Evolutionary conservation across 2,888 invertebrate species (phyloP).

Genomic region (Oeneis ivallda): DNA sequence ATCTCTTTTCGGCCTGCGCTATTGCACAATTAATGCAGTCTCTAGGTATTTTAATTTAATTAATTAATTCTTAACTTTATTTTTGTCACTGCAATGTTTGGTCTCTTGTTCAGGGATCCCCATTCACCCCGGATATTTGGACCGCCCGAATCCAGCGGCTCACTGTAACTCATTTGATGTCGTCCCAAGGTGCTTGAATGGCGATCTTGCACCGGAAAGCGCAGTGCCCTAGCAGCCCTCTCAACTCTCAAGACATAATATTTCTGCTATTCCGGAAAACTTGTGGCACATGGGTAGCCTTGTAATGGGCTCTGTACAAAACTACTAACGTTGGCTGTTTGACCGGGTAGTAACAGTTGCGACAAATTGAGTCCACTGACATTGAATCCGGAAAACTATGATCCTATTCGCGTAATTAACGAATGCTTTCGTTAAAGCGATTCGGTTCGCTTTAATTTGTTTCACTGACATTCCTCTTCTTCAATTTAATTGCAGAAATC

Average conservation of each 20-base stretch:
- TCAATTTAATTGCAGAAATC: neutral
- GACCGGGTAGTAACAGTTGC: constrained; percentile 73
- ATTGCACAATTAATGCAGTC: no score
- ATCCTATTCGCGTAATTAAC: constrained; percentile 21
- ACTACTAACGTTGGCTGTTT: constrained; percentile 59
- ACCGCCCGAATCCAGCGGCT: no score
- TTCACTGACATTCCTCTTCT: neutral
- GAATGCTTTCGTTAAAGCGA: constrained; percentile 11
- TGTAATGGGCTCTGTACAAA: constrained; percentile 69
- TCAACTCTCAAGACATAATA: neutral
- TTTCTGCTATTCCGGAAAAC: constrained; percentile 4
- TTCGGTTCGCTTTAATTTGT: constrained; percentile 1
- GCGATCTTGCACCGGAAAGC: no score
- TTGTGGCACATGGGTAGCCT: constrained; percentile 2
- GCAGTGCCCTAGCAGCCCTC: no score
- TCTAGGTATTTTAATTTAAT: no score
- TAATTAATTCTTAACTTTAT: no score
- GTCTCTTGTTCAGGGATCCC: no score
- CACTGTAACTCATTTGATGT: no score
- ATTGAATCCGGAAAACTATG: constrained; percentile 58
- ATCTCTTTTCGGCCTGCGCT: no score
- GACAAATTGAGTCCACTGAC: constrained; percentile 75
- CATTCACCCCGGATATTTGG: no score
- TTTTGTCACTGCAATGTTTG: no score
- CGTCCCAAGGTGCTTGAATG: no score